Evolutionary conservation across 2,888 invertebrate genomes (phyloP).

Genomic region (Xestia ashworthii): DNA sequence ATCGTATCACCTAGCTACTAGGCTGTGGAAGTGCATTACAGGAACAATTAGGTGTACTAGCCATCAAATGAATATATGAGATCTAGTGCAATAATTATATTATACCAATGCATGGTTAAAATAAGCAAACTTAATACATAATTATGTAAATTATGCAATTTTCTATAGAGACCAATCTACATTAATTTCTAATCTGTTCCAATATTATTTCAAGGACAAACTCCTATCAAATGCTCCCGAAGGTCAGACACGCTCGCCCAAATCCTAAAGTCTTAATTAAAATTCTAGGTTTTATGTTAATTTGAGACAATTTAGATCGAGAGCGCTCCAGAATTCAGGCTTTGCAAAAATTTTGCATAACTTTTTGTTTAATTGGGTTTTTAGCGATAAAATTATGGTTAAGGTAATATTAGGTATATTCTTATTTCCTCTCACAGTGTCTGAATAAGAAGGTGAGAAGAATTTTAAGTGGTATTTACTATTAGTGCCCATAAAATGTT

Average conservation of each 20-base stretch:
- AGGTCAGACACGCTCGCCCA: constrained; percentile 36
- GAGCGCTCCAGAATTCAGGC: constrained; percentile 48
- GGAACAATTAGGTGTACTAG: not conserved
- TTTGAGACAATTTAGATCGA: constrained; percentile 60
- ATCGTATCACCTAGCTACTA: not conserved
- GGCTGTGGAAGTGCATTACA: not conserved
- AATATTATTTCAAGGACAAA: constrained; percentile 44
- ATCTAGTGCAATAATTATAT: not conserved
- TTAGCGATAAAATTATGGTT: constrained; percentile 30
- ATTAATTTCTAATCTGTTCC: constrained; percentile 20
- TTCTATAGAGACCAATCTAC: not conserved
- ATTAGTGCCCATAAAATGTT: not conserved
- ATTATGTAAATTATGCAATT: not conserved
- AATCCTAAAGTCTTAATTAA: constrained; percentile 63
- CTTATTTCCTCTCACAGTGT: constrained; percentile 21
- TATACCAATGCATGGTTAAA: not conserved
- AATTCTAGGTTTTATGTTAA: constrained; percentile 65
- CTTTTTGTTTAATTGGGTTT: constrained; percentile 54
- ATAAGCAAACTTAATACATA: not conserved
- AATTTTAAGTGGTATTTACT: not conserved
- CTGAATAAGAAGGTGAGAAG: not conserved
- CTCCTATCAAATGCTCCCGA: constrained; percentile 27
- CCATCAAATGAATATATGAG: not conserved
- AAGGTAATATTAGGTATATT: constrained; percentile 18
- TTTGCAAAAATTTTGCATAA: constrained; percentile 54